phyloP scores from a whole-genome alignment of 2,797 vertebrate species.

The Mastacembelus armatus region DNA sequence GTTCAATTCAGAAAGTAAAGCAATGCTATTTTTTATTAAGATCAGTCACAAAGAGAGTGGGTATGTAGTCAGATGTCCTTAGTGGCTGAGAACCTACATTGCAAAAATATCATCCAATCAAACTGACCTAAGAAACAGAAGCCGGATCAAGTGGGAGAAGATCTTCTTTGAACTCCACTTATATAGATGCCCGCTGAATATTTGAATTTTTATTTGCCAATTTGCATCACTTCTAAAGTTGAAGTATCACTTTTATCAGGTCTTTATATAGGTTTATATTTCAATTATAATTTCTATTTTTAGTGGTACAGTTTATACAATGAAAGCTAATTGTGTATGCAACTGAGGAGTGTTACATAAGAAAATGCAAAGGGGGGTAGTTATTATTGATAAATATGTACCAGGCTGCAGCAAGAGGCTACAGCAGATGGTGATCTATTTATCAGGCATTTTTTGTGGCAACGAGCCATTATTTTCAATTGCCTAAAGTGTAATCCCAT shows the following conservation, averaged over 20 bases:
- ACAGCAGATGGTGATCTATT: slow-evolving; percentile 82
- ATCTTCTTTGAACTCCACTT: slow-evolving; percentile 20
- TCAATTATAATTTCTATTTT: not conserved
- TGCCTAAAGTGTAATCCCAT: slow-evolving; percentile 65
- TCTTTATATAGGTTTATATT: not conserved
- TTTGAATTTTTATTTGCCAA: not conserved
- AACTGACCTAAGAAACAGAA: slow-evolving; percentile 41
- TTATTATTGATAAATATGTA: slow-evolving; percentile 67
- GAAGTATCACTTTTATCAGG: not conserved
- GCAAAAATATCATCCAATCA: slow-evolving; percentile 74
- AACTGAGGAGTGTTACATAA: slow-evolving; percentile 44
- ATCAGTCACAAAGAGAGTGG: slow-evolving; percentile 47
- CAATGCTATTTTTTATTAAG: slow-evolving; percentile 41
- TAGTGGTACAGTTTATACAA: not conserved
- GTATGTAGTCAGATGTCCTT: slow-evolving; percentile 59
- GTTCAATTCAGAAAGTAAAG: slow-evolving; percentile 40
- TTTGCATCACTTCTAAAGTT: slow-evolving; percentile 2
- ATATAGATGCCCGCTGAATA: slow-evolving; percentile 12
- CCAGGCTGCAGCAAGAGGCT: slow-evolving; percentile 52
- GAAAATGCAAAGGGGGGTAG: slow-evolving; percentile 42
- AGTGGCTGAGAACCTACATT: slow-evolving; percentile 71
- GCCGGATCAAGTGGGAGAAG: slow-evolving; percentile 26
- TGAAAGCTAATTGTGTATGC: not conserved
- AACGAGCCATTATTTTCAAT: slow-evolving; percentile 56
- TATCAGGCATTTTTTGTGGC: slow-evolving; percentile 50